A percentile compares a stretch with the other conserved stretches of the same genome.
Conservation (phyloP, 2,113 vertebrate genomes). For the Xenus cinereus region DNA sequence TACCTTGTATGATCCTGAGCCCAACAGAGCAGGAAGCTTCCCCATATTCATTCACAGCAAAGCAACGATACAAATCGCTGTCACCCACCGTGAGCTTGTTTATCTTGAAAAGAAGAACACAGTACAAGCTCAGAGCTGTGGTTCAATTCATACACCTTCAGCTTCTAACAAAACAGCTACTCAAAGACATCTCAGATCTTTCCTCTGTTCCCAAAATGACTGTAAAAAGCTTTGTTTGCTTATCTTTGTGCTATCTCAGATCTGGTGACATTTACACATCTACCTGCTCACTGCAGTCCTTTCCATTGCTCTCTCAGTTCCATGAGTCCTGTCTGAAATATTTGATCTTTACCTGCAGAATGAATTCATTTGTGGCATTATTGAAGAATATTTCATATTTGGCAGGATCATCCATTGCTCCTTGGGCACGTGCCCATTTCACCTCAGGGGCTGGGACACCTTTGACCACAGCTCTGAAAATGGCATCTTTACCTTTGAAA, state of each 20-base stretch:
- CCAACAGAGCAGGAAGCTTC: conserved; percentile 78
- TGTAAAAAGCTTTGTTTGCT: background rate
- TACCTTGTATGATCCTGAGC: conserved; percentile 82
- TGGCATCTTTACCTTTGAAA: conserved; percentile 77
- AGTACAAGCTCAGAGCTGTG: background rate
- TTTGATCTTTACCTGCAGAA: conserved; percentile 77
- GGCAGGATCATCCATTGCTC: conserved; percentile 63
- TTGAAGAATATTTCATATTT: conserved; percentile 77
- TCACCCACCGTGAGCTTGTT: conserved; percentile 71
- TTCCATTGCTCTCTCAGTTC: background rate
- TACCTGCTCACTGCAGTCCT: background rate
- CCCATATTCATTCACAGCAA: conserved; percentile 80
- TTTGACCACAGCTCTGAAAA: conserved; percentile 79
- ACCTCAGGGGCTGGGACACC: conserved; percentile 83
- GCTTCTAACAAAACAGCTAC: background rate
- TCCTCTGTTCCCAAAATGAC: background rate
- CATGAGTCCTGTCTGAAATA: background rate
- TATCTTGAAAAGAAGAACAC: conserved; percentile 73
- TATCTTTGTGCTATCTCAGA: background rate
- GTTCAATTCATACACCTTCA: background rate
- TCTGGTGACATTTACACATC: background rate
- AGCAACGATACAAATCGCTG: conserved; percentile 81
- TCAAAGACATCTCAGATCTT: background rate
- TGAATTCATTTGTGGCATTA: conserved; percentile 68
- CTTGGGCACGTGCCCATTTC: conserved; percentile 74